Percentiles rank a stretch among this genome's conserved stretches.
phyloP scores from a whole-genome alignment of 2,113 vertebrate species.

The Cynocephalus volans region DNA sequence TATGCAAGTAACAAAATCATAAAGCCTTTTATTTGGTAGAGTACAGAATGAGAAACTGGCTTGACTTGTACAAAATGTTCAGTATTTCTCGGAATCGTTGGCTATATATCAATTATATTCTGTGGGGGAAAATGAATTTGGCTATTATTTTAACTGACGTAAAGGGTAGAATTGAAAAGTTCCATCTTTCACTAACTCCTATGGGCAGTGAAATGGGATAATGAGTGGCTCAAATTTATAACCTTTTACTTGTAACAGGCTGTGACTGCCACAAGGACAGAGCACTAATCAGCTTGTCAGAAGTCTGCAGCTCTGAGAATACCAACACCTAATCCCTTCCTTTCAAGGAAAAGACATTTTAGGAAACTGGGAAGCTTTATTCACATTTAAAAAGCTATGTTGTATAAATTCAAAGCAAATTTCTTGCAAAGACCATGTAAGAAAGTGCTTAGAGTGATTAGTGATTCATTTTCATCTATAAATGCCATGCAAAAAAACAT shows the following conservation, averaged over 20 bases:
- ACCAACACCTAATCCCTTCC: conserved; percentile 85
- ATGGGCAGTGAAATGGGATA: conserved; percentile 87
- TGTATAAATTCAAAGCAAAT: conserved; percentile 75
- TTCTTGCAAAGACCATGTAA: conserved; percentile 78
- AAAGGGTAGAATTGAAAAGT: conserved; percentile 83
- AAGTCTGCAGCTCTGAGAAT: conserved; percentile 81
- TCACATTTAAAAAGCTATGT: conserved; percentile 87
- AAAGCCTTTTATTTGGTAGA: conserved; percentile 78
- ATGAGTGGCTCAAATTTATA: conserved; percentile 86
- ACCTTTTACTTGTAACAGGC: conserved; percentile 85
- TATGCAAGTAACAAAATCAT: conserved; percentile 69
- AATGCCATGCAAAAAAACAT: conserved; percentile 55
- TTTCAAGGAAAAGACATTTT: conserved; percentile 82
- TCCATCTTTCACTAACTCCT: conserved; percentile 84
- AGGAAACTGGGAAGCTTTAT: conserved; percentile 78
- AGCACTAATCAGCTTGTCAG: conserved; percentile 89
- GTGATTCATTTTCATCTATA: conserved; percentile 77
- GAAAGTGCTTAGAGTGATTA: conserved; percentile 79
- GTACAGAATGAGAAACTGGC: conserved; percentile 79
- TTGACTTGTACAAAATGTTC: conserved; percentile 83
- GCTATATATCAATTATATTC: conserved; percentile 86
- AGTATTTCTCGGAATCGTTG: conserved; percentile 78
- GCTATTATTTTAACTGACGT: conserved; percentile 87
- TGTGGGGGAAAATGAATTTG: conserved; percentile 74
- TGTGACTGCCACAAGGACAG: conserved; percentile 86